These are phyloP conservation scores for Isichthys henryi DNA, from an alignment of 2,113 vertebrate genomes.

Conservation along the genomic window DNA sequence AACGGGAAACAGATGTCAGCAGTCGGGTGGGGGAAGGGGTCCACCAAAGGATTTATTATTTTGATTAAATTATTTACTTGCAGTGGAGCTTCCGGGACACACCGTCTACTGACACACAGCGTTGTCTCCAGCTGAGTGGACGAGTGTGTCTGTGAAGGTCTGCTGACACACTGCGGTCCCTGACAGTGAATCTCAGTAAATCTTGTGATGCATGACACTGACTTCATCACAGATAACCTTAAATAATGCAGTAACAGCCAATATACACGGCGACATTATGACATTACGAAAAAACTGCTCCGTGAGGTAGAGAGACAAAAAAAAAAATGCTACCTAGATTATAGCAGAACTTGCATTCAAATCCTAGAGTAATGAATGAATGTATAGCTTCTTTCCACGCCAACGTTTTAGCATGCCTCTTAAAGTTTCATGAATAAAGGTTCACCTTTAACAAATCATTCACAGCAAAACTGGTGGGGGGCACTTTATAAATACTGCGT, in stretches of 20 bases:
- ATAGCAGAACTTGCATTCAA: not conserved
- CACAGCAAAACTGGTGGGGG: not conserved
- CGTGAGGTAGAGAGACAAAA: not conserved
- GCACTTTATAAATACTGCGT: too few relatives aligned
- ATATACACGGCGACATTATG: not conserved
- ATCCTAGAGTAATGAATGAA: not conserved
- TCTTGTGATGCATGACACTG: not conserved
- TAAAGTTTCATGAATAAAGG: not conserved
- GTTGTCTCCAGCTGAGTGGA: not conserved
- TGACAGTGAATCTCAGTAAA: not conserved
- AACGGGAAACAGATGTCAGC: not conserved
- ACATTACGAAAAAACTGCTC: not conserved
- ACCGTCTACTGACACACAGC: not conserved
- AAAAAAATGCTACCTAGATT: not conserved
- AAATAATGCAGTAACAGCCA: not conserved
- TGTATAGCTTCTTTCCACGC: not conserved
- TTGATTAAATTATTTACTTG: not conserved
- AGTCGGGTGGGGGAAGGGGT: not conserved
- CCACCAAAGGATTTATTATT: not conserved
- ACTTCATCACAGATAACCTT: not conserved
- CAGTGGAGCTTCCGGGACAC: not conserved
- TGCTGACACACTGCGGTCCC: not conserved
- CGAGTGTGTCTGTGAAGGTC: not conserved
- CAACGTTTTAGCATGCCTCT: not conserved
- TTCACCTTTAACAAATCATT: not conserved